Conservation (phyloP, 1,140 invertebrate species). For the Trichonephila clavata region DNA sequence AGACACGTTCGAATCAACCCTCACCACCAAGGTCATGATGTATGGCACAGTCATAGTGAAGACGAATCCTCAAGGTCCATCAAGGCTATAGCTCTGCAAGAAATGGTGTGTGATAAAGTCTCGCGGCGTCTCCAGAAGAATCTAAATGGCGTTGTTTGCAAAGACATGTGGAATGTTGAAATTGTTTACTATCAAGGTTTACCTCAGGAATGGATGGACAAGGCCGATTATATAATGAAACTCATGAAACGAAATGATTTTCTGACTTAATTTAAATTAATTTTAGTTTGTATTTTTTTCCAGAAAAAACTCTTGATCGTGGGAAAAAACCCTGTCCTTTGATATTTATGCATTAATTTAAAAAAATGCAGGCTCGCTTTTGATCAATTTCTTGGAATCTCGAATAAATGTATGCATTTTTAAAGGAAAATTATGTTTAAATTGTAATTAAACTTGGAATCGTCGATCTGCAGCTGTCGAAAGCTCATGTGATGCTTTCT, state of each 20-base stretch:
- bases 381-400: too few relatives aligned
- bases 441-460: too few relatives aligned
- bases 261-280: not conserved
- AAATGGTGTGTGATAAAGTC: slow-evolving; percentile 73
- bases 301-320: too few relatives aligned
- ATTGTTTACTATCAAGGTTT: slow-evolving; percentile 38
- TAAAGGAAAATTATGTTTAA: too few relatives aligned
- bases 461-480: too few relatives aligned
- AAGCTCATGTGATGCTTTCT: too few relatives aligned
- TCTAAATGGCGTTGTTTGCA: not conserved
- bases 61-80: not conserved
- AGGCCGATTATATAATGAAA: slow-evolving; percentile 25
- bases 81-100: slow-evolving; percentile 8
- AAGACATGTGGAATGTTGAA: slow-evolving; percentile 72
- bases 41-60: slow-evolving; percentile 29
- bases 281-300: too few relatives aligned
- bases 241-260: not conserved
- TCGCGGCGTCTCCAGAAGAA: slow-evolving; percentile 60
- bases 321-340: too few relatives aligned
- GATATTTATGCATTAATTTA: too few relatives aligned
- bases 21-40: slow-evolving; percentile 55
- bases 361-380: too few relatives aligned
- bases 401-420: too few relatives aligned
- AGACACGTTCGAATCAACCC: slow-evolving; percentile 44
- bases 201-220: slow-evolving; percentile 33